Conservation (phyloP, 2,888 invertebrate genomes). For the Malachius bipustulatus region DNA sequence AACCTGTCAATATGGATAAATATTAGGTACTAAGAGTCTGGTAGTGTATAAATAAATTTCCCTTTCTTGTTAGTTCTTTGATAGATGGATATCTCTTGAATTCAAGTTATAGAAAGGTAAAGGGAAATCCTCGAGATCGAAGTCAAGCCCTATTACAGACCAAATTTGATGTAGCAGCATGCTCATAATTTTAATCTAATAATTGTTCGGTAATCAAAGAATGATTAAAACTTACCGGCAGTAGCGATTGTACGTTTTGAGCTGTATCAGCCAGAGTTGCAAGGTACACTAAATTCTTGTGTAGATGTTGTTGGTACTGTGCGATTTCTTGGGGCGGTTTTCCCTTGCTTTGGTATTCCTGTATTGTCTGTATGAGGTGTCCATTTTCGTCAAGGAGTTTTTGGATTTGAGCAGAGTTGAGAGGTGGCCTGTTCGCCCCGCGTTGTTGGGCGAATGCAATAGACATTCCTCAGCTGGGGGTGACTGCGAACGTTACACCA, state of each 20-base stretch:
- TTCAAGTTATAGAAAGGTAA: too few species aligned
- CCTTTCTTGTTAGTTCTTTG: too few species aligned
- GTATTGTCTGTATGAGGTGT: constrained; percentile 91
- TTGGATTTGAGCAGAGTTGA: constrained; percentile 76
- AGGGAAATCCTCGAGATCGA: too few species aligned
- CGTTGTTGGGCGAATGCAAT: constrained; percentile 62
- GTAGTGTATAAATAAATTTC: too few species aligned
- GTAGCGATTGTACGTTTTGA: constrained; percentile 79
- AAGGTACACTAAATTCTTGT: constrained; percentile 89
- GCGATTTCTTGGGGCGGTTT: constrained; percentile 86
- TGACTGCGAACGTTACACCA: too few species aligned
- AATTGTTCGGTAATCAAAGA: too few species aligned
- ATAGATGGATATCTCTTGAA: too few species aligned
- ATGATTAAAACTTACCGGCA: constrained; percentile 69
- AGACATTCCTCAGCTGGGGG: constrained; percentile 52
- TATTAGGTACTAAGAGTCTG: too few species aligned
- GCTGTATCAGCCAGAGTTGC: constrained; percentile 95
- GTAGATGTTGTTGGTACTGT: constrained; percentile 88
- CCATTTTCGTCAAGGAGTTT: constrained; percentile 97
- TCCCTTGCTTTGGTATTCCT: constrained; percentile 92
- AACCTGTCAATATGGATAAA: too few species aligned
- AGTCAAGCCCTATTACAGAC: too few species aligned
- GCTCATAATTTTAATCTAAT: too few species aligned
- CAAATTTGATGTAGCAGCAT: too few species aligned
- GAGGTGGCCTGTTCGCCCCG: constrained; percentile 59